These are phyloP conservation scores for Drosophila macrospina DNA, from an alignment of 2,888 invertebrate genomes.

Conservation along the genomic window DNA sequence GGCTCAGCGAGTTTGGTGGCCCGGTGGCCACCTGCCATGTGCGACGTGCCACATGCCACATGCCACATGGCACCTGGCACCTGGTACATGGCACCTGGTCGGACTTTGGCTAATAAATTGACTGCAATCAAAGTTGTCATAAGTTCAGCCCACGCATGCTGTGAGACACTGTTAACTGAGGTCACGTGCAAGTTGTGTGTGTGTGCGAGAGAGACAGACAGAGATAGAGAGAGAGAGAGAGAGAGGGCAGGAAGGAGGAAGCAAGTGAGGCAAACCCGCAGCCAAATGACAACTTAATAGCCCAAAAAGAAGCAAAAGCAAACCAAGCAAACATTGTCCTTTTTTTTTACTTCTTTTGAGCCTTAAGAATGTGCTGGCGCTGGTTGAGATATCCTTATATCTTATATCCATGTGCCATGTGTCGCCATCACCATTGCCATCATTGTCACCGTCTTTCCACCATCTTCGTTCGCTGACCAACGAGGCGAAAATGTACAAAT, in stretches of 20 bases:
- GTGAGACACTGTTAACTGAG: conserved; percentile 57
- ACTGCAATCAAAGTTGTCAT: conserved; percentile 79
- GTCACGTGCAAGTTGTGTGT: conserved; percentile 48
- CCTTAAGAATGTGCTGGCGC: conserved; percentile 63
- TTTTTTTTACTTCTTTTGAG: conserved; percentile 22
- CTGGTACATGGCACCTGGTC: conserved; percentile 43
- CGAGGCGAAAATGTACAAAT: conserved; percentile 81
- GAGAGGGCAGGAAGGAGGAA: neutral
- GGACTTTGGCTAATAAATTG: conserved; percentile 72
- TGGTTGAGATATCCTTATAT: conserved; percentile 36
- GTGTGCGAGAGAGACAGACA: too few relatives aligned
- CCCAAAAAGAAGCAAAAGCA: conserved; percentile 47
- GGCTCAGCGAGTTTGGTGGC: conserved; percentile 17
- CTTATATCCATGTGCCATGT: conserved; percentile 53
- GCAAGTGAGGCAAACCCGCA: conserved; percentile 45
- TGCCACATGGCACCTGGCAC: conserved; percentile 7
- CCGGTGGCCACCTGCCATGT: conserved; percentile 26
- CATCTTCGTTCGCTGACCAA: conserved; percentile 62
- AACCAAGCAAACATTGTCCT: conserved; percentile 70
- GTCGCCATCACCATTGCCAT: conserved; percentile 58
- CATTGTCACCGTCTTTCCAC: conserved; percentile 40
- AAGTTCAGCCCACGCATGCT: conserved; percentile 55
- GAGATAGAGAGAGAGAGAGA: neutral
- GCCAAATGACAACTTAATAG: conserved; percentile 79
- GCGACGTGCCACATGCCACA: conserved; percentile 6